phyloP scores from a whole-genome alignment of 1,140 invertebrate species.

The Calliphora vicina region DNA sequence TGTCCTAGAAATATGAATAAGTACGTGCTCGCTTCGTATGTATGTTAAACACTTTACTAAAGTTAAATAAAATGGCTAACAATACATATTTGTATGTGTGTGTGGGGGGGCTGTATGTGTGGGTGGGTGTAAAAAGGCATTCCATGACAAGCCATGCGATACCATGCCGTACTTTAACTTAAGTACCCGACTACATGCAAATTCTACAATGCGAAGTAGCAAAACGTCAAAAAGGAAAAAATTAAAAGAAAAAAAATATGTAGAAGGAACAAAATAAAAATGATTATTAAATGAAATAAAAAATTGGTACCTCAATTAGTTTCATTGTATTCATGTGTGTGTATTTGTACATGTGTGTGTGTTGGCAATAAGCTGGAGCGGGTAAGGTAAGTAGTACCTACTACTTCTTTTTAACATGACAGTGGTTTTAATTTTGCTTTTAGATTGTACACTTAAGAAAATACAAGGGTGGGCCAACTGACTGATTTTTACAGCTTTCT shows the following conservation, averaged over 20 bases:
- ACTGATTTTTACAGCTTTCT: too few species aligned
- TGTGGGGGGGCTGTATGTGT: background rate
- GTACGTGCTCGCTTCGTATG: background rate
- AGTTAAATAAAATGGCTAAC: conserved; percentile 19
- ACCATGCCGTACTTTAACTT: background rate
- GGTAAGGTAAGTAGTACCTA: background rate
- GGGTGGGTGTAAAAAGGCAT: conserved; percentile 7
- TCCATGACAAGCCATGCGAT: background rate
- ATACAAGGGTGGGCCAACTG: too few species aligned
- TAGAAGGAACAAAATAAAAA: background rate
- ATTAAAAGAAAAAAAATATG: background rate
- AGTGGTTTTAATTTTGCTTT: background rate
- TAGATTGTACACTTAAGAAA: background rate
- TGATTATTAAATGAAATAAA: background rate
- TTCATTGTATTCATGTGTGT: conserved; percentile 23
- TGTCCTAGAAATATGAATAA: too few species aligned
- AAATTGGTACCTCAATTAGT: conserved; percentile 31
- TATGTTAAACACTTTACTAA: background rate
- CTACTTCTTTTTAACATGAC: too few species aligned
- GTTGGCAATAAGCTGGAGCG: conserved; percentile 1
- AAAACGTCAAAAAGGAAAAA: background rate
- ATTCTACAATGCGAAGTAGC: too few species aligned
- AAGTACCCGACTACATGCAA: too few species aligned
- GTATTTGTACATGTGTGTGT: background rate
- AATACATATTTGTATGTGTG: background rate